Conservation (phyloP, 2,113 vertebrate genomes). For the Oryzias celebensis region DNA sequence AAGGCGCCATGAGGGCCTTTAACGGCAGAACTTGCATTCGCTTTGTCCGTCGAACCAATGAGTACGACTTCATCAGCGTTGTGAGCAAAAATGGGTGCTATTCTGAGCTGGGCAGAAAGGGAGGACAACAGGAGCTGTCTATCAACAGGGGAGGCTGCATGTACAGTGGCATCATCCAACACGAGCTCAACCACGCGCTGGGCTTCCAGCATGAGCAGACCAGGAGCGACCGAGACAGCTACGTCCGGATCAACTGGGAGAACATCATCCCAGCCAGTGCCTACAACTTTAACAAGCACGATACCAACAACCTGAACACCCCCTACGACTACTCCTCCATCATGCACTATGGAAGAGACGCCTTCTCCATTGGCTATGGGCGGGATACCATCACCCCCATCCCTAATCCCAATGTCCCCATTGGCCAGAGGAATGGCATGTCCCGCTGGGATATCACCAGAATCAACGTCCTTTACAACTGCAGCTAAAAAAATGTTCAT, state of each 20-base stretch:
- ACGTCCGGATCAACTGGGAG: conserved; percentile 27
- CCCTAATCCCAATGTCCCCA: conserved; percentile 20
- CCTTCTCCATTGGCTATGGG: conserved; percentile 25
- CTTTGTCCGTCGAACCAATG: not conserved
- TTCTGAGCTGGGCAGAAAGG: conserved; percentile 7
- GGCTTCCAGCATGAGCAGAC: conserved; percentile 35
- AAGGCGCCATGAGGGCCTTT: conserved; percentile 1
- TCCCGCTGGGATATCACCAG: conserved; percentile 21
- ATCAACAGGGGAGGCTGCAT: conserved; percentile 33
- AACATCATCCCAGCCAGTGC: conserved; percentile 8
- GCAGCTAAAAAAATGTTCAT: not conserved
- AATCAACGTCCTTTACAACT: conserved; percentile 39
- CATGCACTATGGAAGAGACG: conserved; percentile 45
- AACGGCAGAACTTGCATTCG: not conserved
- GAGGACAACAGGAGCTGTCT: conserved; percentile 20
- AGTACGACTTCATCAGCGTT: not conserved
- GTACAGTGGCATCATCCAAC: conserved; percentile 9
- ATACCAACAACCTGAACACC: conserved; percentile 19
- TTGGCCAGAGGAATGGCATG: conserved; percentile 31
- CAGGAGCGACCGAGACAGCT: conserved; percentile 42
- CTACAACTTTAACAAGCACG: conserved; percentile 26
- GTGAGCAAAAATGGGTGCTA: conserved; percentile 6
- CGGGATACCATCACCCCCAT: conserved; percentile 35
- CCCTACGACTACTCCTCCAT: conserved; percentile 44
- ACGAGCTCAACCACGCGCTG: conserved; percentile 6